Evolutionary conservation across 2,797 vertebrate genomes (phyloP).

Genomic region (Melanotaenia pygmaea): DNA sequence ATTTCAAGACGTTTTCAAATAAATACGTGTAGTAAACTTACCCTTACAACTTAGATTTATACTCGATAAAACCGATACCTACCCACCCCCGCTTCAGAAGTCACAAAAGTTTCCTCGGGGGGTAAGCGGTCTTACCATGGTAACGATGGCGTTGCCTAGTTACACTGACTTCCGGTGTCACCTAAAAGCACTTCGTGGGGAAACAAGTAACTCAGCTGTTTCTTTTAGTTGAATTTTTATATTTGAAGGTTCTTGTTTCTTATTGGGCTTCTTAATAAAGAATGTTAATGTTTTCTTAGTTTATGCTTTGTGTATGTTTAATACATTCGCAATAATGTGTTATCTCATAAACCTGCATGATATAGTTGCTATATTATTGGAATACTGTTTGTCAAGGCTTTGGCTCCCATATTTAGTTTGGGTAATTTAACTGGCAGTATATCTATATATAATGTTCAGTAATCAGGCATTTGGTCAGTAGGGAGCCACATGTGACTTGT

Average conservation of each 20-base stretch:
- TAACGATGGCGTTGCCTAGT: conserved; percentile 49
- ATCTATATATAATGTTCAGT: too few species aligned
- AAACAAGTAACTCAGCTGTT: conserved; percentile 18
- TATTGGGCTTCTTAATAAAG: background rate
- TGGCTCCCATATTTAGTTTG: background rate
- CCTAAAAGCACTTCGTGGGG: conserved; percentile 23
- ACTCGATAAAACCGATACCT: background rate
- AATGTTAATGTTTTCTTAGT: background rate
- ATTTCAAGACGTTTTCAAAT: background rate
- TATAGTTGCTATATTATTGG: background rate
- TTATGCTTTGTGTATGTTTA: background rate
- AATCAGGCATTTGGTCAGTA: background rate
- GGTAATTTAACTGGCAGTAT: too few species aligned
- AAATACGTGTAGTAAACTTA: background rate
- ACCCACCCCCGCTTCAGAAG: background rate
- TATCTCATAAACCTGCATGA: background rate
- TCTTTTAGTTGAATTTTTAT: background rate
- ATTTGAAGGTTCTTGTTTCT: background rate
- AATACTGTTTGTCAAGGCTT: background rate
- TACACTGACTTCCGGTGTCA: conserved; percentile 67
- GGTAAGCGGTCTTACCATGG: conserved; percentile 45
- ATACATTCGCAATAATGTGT: background rate
- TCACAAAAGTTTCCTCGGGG: conserved; percentile 45
- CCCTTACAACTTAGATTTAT: background rate
- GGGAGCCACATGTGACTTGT: background rate